Evolutionary conservation across 2,888 invertebrate genomes (phyloP).

Genomic region (Cryptocephalus primarius): DNA sequence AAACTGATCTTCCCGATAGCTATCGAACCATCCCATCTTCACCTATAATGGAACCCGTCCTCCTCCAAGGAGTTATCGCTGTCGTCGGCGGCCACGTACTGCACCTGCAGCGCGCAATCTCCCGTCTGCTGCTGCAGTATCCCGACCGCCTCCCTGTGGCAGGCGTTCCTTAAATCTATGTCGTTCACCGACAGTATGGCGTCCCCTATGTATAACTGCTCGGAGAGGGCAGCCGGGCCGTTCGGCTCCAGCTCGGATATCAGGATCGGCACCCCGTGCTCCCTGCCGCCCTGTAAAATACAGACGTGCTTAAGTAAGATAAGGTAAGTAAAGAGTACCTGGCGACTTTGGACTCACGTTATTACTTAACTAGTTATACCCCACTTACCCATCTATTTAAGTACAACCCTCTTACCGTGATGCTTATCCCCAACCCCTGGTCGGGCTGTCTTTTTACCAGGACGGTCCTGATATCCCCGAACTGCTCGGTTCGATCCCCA

Average conservation of each 20-base stretch:
- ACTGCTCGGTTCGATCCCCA: slow-evolving; percentile 30
- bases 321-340: background rate
- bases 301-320: too few relatives aligned
- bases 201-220: slow-evolving; percentile 69
- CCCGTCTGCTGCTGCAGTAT: slow-evolving; percentile 69
- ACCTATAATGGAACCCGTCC: slow-evolving; percentile 44
- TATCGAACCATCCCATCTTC: too few relatives aligned
- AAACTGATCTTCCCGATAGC: too few relatives aligned
- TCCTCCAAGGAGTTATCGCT: slow-evolving; percentile 57
- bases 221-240: slow-evolving; percentile 66
- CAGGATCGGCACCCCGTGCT: slow-evolving; percentile 77
- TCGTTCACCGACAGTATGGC: slow-evolving; percentile 75
- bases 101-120: slow-evolving; percentile 64
- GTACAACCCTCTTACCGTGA: slow-evolving; percentile 59
- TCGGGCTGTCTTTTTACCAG: slow-evolving; percentile 59
- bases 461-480: slow-evolving; percentile 50
- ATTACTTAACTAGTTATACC: too few relatives aligned
- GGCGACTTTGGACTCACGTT: too few relatives aligned
- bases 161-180: slow-evolving; percentile 62
- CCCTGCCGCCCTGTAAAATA: slow-evolving; percentile 60
- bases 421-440: slow-evolving; percentile 75
- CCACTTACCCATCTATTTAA: too few relatives aligned
- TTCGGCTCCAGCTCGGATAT: slow-evolving; percentile 72
- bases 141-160: slow-evolving; percentile 73
- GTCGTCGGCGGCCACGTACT: slow-evolving; percentile 59